phyloP scores from a whole-genome alignment of 2,797 vertebrate genomes.

The Chelonia mydas region DNA sequence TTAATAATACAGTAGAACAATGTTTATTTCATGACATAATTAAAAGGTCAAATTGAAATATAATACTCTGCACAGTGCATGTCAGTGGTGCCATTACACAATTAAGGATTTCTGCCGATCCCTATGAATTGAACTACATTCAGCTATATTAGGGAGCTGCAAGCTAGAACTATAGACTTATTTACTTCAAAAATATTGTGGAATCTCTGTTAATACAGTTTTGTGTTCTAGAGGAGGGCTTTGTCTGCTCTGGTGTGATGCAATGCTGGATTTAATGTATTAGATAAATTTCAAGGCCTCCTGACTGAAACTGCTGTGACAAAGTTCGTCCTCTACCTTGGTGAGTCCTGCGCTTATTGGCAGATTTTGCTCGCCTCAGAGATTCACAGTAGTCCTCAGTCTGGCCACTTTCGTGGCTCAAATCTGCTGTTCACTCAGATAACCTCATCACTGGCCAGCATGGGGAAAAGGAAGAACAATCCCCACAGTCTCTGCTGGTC shows the following conservation, averaged over 20 bases:
- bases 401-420: no score
- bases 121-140: not conserved
- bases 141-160: not conserved
- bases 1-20: constrained; percentile 37
- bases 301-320: not conserved
- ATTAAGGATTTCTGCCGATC: constrained; percentile 2
- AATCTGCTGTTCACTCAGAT: no score
- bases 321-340: no score
- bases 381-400: no score
- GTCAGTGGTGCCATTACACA: not conserved
- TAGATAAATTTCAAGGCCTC: not conserved
- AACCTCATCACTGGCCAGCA: no score
- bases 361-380: no score
- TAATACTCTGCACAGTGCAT: not conserved
- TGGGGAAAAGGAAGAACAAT: no score
- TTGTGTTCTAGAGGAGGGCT: not conserved
- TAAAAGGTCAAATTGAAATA: constrained; percentile 21
- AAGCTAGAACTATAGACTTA: not conserved
- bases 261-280: not conserved
- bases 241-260: not conserved
- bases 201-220: not conserved
- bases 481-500: no score
- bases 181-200: not conserved
- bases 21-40: constrained; percentile 45
- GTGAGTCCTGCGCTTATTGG: no score